These are phyloP conservation scores for Siderastrea siderea DNA, from an alignment of 92 coral and sea anemone species.

Conservation along the genomic window DNA sequence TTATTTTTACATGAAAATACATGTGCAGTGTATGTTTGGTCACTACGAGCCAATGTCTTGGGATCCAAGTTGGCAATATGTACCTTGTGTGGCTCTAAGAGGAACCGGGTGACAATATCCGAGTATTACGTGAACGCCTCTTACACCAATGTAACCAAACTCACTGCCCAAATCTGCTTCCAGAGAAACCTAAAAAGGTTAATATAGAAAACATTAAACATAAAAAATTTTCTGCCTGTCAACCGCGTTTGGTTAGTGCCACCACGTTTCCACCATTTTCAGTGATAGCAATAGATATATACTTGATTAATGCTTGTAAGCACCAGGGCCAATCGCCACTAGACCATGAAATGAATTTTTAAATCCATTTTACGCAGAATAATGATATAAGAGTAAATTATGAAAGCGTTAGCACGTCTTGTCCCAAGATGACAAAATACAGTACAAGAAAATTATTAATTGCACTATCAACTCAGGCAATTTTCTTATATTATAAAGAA, in stretches of 20 bases:
- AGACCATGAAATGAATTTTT: no score
- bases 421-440: no score
- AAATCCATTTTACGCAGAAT: no score
- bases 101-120: conserved; percentile 62
- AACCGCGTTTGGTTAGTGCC: not conserved
- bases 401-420: no score
- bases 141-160: conserved; percentile 65
- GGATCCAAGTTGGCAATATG: not conserved
- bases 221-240: not conserved
- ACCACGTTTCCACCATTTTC: not conserved
- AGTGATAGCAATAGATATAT: not conserved
- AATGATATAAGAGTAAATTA: no score
- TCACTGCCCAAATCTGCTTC: conserved; percentile 50
- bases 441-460: no score
- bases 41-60: not conserved
- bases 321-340: no score
- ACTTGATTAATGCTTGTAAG: no score
- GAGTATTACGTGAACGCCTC: conserved; percentile 41
- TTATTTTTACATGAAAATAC: not conserved
- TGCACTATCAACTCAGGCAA: no score
- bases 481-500: no score
- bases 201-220: not conserved
- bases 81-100: conserved; percentile 28
- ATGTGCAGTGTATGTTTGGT: not conserved
- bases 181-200: conserved; percentile 42